A percentile compares a stretch with the other conserved stretches of the same genome.
Evolutionary conservation across 2,888 invertebrate genomes (phyloP).

Genomic region (Nephrotoma guestfalica): DNA sequence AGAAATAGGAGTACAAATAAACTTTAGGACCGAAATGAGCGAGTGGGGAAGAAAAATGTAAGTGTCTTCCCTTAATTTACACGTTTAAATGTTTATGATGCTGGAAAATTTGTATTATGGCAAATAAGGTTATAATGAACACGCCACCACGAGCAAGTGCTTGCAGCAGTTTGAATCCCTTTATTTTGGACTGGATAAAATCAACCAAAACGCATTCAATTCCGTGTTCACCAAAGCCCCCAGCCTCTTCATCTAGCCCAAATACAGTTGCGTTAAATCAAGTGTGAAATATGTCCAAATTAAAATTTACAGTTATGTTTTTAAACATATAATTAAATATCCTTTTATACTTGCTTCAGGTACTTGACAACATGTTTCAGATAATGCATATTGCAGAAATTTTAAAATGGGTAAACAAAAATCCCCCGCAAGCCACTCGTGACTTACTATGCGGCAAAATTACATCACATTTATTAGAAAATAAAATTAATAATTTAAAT

Average conservation of each 20-base stretch:
- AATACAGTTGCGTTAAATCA: not conserved
- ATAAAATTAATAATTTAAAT: not conserved
- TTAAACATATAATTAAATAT: not conserved
- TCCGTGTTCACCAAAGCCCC: too few relatives aligned
- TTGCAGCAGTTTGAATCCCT: not conserved
- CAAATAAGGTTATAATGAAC: not conserved
- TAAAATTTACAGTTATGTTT: not conserved
- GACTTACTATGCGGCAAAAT: not conserved
- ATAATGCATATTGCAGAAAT: not conserved
- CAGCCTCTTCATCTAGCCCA: not conserved
- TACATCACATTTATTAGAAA: not conserved
- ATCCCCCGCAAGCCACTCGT: not conserved
- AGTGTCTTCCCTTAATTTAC: too few relatives aligned
- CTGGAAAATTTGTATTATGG: too few relatives aligned
- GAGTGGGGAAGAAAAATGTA: too few relatives aligned
- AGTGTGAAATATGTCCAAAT: not conserved
- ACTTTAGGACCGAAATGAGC: not conserved
- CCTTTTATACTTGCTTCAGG: not conserved
- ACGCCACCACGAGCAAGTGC: not conserved
- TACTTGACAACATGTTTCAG: not conserved
- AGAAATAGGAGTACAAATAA: not conserved
- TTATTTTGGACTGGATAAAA: not conserved
- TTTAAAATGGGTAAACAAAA: not conserved
- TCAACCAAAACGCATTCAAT: too few relatives aligned
- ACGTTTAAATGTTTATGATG: too few relatives aligned